phyloP scores from a whole-genome alignment of 92 coral and sea anemone genomes.

The Palythoa grandis region DNA sequence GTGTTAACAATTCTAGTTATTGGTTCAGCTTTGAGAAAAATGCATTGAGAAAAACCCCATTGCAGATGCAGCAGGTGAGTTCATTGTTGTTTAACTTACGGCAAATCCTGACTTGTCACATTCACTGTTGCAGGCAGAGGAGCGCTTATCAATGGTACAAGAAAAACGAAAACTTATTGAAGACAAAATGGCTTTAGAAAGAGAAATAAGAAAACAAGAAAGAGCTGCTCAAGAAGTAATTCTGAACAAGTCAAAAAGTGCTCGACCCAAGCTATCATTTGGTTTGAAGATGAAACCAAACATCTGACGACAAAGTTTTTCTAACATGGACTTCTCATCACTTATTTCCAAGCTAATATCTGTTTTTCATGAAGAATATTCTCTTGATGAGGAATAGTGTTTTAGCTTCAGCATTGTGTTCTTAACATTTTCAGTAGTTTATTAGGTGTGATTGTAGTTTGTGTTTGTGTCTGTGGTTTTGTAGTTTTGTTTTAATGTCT shows the following conservation, averaged over 20 bases:
- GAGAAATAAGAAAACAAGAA: constrained; percentile 94
- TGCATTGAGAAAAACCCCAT: not conserved
- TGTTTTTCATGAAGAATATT: not conserved
- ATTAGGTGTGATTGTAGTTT: no score
- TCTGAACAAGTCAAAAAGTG: constrained; percentile 87
- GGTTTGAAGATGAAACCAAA: constrained; percentile 81
- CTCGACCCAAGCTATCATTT: constrained; percentile 88
- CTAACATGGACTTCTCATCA: not conserved
- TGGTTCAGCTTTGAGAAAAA: not conserved
- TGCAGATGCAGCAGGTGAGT: constrained; percentile 9
- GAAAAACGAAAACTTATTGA: constrained; percentile 88
- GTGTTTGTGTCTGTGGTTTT: no score
- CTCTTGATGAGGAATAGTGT: not conserved
- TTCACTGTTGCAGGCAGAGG: constrained; percentile 85
- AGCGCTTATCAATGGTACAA: constrained; percentile 90
- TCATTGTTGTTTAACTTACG: not conserved
- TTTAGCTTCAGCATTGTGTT: not conserved
- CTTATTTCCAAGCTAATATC: not conserved
- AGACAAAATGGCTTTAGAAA: constrained; percentile 81
- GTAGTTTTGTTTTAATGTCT: no score
- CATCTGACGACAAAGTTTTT: constrained; percentile 17
- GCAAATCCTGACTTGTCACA: not conserved
- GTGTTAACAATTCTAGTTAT: not conserved
- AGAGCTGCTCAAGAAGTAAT: constrained; percentile 94
- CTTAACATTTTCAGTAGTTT: no score